Percentiles rank a stretch among this genome's conserved stretches.
Evolutionary conservation across 2,888 invertebrate species (phyloP).

Genomic region (Diarsia dahlii): DNA sequence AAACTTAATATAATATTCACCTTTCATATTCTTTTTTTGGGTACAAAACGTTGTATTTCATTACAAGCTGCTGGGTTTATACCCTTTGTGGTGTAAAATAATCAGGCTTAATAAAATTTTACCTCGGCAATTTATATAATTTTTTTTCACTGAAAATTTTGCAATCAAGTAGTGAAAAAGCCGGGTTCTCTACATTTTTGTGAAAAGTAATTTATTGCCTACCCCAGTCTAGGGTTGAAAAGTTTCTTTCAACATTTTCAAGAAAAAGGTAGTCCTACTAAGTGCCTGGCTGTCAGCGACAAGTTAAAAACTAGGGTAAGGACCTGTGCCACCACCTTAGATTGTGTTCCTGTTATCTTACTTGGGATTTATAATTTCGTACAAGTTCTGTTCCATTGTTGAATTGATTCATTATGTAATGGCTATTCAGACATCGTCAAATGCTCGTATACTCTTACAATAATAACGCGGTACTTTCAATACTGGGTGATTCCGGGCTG

Average conservation of each 20-base stretch:
- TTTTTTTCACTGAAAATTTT: constrained; percentile 55
- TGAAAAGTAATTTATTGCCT: constrained; percentile 35
- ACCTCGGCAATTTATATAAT: constrained; percentile 47
- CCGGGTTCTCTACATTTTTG: constrained; percentile 8
- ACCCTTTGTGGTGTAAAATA: constrained; percentile 35
- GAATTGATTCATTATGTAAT: too few species aligned
- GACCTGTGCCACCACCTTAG: too few species aligned
- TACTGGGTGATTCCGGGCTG: too few species aligned
- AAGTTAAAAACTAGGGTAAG: background rate
- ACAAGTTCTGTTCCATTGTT: too few species aligned
- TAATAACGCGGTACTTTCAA: too few species aligned
- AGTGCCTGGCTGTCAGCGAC: background rate
- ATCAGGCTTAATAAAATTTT: constrained; percentile 55
- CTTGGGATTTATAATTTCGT: too few species aligned
- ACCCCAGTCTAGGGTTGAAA: background rate
- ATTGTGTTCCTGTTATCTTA: too few species aligned
- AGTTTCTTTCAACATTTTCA: constrained; percentile 22
- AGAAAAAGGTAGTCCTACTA: constrained; percentile 6
- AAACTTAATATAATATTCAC: constrained; percentile 65
- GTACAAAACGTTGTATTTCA: constrained; percentile 52
- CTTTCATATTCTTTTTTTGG: constrained; percentile 49
- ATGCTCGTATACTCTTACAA: too few species aligned
- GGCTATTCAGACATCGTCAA: too few species aligned
- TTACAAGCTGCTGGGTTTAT: constrained; percentile 48
- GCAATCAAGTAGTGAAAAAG: constrained; percentile 41